phyloP scores from a whole-genome alignment of 2,797 vertebrate species.

The Nasua narica region DNA sequence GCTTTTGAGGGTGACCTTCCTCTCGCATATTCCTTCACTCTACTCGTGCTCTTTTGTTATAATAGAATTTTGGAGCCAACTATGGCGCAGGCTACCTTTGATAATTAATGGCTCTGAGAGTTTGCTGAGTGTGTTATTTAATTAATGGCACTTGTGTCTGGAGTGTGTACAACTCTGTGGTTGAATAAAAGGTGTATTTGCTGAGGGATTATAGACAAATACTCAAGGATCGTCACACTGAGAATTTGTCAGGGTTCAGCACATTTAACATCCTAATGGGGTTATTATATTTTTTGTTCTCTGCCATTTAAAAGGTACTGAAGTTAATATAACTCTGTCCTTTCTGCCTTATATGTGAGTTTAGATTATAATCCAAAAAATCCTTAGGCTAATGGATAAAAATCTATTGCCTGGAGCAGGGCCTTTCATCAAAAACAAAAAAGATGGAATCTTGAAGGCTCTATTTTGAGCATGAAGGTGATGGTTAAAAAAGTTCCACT shows the following conservation, averaged over 20 bases:
- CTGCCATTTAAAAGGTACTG: neutral
- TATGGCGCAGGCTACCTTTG: slow-evolving; percentile 62
- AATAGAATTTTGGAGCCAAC: slow-evolving; percentile 57
- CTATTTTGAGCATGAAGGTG: neutral
- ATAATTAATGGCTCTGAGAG: slow-evolving; percentile 79
- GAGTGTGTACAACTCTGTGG: slow-evolving; percentile 70
- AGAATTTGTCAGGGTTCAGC: slow-evolving; percentile 7
- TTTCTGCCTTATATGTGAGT: neutral
- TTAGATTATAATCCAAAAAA: neutral
- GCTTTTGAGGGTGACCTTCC: slow-evolving; percentile 81
- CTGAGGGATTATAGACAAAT: slow-evolving; percentile 71
- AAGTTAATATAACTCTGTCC: neutral
- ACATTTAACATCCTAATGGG: slow-evolving; percentile 9
- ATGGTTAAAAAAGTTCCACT: neutral
- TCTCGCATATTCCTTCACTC: slow-evolving; percentile 43
- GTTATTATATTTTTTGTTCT: neutral
- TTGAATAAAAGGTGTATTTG: slow-evolving; percentile 75
- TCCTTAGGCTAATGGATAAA: neutral
- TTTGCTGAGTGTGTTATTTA: slow-evolving; percentile 77
- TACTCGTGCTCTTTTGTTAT: slow-evolving; percentile 44
- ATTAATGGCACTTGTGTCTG: slow-evolving; percentile 81
- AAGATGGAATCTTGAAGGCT: neutral
- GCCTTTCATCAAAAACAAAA: neutral
- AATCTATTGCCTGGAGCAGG: neutral
- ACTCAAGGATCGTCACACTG: slow-evolving; percentile 41